These are phyloP conservation scores for Parnassius apollo DNA, from an alignment of 2,888 invertebrate species.

Conservation along the genomic window DNA sequence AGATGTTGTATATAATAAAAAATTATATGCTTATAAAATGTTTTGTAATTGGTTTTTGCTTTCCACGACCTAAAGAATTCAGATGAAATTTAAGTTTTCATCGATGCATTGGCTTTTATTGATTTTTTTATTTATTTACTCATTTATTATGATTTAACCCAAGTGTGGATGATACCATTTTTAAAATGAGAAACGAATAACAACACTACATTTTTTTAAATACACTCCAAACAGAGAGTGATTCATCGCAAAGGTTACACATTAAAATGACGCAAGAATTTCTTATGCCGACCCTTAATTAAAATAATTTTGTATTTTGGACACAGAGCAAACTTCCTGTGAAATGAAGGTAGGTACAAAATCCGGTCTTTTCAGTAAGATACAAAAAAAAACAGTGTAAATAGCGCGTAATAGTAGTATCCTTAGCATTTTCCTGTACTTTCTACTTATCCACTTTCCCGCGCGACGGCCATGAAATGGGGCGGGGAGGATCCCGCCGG, in stretches of 20 bases:
- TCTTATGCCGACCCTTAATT: slow-evolving; percentile 17
- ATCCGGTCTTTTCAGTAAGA: slow-evolving; percentile 40
- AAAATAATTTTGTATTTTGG: slow-evolving; percentile 24
- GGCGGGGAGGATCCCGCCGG: slow-evolving; percentile 66
- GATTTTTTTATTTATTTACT: too few relatives aligned
- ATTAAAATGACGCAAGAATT: slow-evolving; percentile 11
- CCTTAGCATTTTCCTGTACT: slow-evolving; percentile 57
- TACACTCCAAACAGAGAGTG: too few relatives aligned
- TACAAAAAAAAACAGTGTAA: slow-evolving; percentile 43
- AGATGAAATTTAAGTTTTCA: too few relatives aligned
- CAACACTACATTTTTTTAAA: too few relatives aligned
- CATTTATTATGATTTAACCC: too few relatives aligned
- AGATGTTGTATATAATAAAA: too few relatives aligned
- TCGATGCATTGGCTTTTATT: too few relatives aligned
- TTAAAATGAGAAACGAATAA: too few relatives aligned
- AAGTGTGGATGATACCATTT: too few relatives aligned
- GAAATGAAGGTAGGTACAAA: slow-evolving; percentile 31
- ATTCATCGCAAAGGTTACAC: not conserved
- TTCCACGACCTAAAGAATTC: too few relatives aligned
- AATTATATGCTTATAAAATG: too few relatives aligned
- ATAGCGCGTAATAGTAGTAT: slow-evolving; percentile 54
- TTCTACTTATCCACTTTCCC: slow-evolving; percentile 48
- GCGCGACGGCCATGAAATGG: slow-evolving; percentile 47
- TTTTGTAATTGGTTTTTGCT: too few relatives aligned
- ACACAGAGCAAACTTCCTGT: slow-evolving; percentile 23